Evolutionary conservation across 23 tunicate genomes (phyloP).

Genomic region (Trididemnum miniatum): DNA sequence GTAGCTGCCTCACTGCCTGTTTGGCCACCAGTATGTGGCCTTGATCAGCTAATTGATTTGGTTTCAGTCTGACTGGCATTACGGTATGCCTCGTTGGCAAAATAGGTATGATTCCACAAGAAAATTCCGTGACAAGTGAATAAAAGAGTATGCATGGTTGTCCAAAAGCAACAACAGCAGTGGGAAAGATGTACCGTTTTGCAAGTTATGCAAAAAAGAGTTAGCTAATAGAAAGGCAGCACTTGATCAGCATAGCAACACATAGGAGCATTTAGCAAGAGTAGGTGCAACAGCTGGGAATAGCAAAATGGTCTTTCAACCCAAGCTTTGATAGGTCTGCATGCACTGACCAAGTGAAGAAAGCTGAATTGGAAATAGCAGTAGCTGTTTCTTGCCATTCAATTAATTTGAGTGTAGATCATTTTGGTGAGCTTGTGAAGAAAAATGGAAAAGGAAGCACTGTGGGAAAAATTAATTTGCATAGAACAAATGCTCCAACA

Average conservation of each 20-base stretch:
- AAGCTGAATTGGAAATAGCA: background rate
- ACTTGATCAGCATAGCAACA: background rate
- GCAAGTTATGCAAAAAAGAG: background rate
- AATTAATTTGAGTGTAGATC: background rate
- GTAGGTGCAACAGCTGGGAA: background rate
- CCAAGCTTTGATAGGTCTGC: background rate
- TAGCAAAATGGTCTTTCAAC: background rate
- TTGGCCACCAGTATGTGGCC: no score
- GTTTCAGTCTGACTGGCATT: no score
- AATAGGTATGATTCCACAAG: no score
- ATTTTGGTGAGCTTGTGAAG: slow-evolving; percentile 1
- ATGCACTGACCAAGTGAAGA: background rate
- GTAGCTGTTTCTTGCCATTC: background rate
- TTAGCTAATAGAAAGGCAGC: background rate
- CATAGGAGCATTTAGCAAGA: background rate
- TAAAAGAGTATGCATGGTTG: no score
- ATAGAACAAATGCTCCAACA: slow-evolving; percentile 14
- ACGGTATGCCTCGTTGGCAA: no score
- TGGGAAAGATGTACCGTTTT: background rate
- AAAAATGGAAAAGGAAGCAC: background rate
- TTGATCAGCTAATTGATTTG: no score
- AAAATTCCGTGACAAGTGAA: no score
- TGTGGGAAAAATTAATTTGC: background rate
- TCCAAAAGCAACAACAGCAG: background rate
- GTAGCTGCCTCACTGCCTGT: no score